Base-by-base conservation (phyloP, 1,140 invertebrate genomes). In the Diabrotica undecimpunctata region DNA sequence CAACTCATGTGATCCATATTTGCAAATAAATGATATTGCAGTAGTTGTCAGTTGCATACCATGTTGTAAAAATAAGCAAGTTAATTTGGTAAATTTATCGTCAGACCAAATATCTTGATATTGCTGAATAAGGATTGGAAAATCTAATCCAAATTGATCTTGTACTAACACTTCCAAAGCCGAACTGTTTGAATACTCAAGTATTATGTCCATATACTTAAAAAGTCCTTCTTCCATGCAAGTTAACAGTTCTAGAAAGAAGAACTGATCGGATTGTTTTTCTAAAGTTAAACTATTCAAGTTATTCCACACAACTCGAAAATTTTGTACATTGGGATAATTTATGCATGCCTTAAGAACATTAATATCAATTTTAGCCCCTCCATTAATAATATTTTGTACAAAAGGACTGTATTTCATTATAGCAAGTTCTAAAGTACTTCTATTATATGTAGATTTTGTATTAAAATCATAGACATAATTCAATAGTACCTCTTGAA, bases 401-500 rank as follows among this genome's bases (percentile, higher is more conserved):
- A 8, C 7, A 46, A 2, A 46, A 46, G 39, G 39, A 46, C 39
- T 46, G 7, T 10, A 10, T 7, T 46, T 8, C 11, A 7, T 46
- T 10, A 46, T 8, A 7, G 39, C 39, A 46, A 46, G 7, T 7
- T 46, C 7, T 10, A 46, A 46, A 7, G 39, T 54, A 35, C 54
- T 35, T 9, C 12, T 9, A 14, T 54, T 14, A 35, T 5, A 5
- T 11, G 12, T 54, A n/a, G n/a, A n/a, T n/a, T n/a, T n/a, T 5
- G 12, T 54, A 14, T 54, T 54, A 14, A 54, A 54, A 14, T 54
- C 54, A 14, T 54, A 4, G 12, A 54, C 54, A 9, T 54, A 54
- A 13, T 54, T 14, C 35, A 54, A 14, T 7, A 54, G 9, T 8
- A 14, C 54, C 14, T 54, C 12, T 35, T 54, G 54, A 5, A 35